Evolutionary conservation across 2,888 invertebrate species (phyloP), one percentile per base, ranked within the genome.

Genomic region (Aphodius sticticus): DNA sequence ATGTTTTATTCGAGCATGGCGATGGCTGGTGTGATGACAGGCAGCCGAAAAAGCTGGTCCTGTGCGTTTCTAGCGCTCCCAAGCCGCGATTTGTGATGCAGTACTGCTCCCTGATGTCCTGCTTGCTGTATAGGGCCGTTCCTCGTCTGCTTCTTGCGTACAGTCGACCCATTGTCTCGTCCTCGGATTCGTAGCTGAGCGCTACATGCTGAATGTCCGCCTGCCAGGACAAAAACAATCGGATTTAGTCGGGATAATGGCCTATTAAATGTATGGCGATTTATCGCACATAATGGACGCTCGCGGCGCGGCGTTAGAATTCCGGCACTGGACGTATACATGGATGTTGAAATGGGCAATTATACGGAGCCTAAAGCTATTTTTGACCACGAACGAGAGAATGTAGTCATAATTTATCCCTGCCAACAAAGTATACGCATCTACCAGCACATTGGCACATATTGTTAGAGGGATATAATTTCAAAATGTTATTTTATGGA

Each of bases 31-130:
- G 93, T 86, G 92, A 92, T 87, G 96, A 96, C 85, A 97, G 92
- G 88, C 97, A 97, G 84, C 97, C 96, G 89, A 97, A 96, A 88
- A 96, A 94, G 86, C 95, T 92, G 86, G 90, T 82, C 81, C 91
- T 89, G 87, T 85, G 90, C n/a, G 86, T 91, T 86, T 96, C 96
- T 86, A 97, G 92, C 85, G 95, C 93, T 87, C 95, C 95, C 89
- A 97, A 90, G 89, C 97, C 96, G 87, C 96, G 94, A 90, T 95
- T 96, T 88, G 95, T 97, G 90, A 97, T 96, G 91, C 97, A 97
- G 91, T 97, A 97, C 90, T 97, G 97, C 88, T 97, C 97, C 85
- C 96, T 93, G 89, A 97, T 97, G 91, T 96, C 96, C 90, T 96
- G 92, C 87, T 96, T 95, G 81, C 96, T 96, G 91, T 97, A 97